Conservation (phyloP, 92 coral and sea anemone genomes). For the Umimayanthus kanabou region DNA sequence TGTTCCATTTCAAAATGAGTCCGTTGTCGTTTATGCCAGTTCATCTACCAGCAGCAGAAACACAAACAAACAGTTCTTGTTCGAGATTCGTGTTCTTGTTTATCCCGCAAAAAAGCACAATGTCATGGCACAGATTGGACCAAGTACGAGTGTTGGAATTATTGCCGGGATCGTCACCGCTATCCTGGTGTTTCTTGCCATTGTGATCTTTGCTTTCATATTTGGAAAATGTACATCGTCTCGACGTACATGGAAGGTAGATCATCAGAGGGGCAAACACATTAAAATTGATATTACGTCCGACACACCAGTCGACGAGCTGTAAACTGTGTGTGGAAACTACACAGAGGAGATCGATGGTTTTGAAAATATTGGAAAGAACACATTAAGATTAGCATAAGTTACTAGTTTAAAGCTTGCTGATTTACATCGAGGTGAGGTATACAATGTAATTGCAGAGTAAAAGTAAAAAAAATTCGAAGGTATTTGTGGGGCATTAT, state of each 20-base stretch:
- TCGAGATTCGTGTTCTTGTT: background rate
- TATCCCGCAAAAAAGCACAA: background rate
- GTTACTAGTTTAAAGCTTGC: too few species aligned
- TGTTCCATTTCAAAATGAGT: background rate
- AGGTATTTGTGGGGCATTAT: too few species aligned
- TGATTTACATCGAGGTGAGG: too few species aligned
- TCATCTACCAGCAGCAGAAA: background rate
- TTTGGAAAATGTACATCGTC: background rate
- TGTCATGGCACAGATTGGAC: background rate
- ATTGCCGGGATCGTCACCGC: background rate
- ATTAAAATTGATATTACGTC: background rate
- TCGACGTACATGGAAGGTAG: background rate
- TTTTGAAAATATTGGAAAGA: too few species aligned
- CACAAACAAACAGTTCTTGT: slow-evolving; percentile 10
- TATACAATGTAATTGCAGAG: too few species aligned
- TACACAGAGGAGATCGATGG: too few species aligned
- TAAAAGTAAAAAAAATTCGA: too few species aligned
- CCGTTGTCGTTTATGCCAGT: background rate
- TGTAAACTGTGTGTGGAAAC: background rate
- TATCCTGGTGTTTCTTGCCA: background rate
- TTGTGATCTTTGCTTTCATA: background rate
- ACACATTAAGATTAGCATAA: too few species aligned
- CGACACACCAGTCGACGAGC: background rate
- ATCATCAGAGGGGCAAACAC: background rate
- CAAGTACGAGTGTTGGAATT: background rate